phyloP scores from a whole-genome alignment of 1,140 invertebrate species.

The Glomeris maerens region DNA sequence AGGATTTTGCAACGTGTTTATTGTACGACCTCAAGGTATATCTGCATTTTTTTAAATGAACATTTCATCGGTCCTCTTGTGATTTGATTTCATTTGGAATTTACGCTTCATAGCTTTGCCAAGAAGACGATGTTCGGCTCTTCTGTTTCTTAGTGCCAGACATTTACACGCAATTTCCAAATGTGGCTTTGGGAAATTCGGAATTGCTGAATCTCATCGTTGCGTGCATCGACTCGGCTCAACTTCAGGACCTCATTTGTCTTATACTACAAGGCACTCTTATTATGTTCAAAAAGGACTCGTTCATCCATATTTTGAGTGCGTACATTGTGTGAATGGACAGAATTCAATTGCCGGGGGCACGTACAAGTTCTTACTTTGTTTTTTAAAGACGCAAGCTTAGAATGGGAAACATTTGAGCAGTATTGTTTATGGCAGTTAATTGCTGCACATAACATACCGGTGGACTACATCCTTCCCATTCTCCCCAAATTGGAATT shows the following conservation, averaged over 20 bases:
- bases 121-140: slow-evolving; percentile 70
- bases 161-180: slow-evolving; percentile 73
- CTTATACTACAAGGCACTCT: slow-evolving; percentile 73
- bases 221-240: slow-evolving; percentile 69
- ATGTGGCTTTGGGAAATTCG: slow-evolving; percentile 66
- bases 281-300: slow-evolving; percentile 37
- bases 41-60: slow-evolving; percentile 8
- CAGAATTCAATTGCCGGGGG: too few relatives aligned
- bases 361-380: slow-evolving; percentile 30
- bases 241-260: slow-evolving; percentile 77
- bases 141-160: slow-evolving; percentile 82
- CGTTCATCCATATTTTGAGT: slow-evolving; percentile 35
- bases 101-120: slow-evolving; percentile 44
- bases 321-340: too few relatives aligned
- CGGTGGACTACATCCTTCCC: slow-evolving; percentile 73
- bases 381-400: slow-evolving; percentile 57
- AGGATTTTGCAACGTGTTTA: slow-evolving; percentile 60
- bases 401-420: slow-evolving; percentile 92
- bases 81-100: slow-evolving; percentile 17
- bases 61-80: slow-evolving; percentile 12
- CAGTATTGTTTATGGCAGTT: slow-evolving; percentile 94
- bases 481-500: slow-evolving; percentile 78
- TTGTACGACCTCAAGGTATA: slow-evolving; percentile 57
- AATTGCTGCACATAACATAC: slow-evolving; percentile 78
- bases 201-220: slow-evolving; percentile 74